phyloP scores from a whole-genome alignment of 1,140 invertebrate species.

The Yoshiicerus persimilis region DNA sequence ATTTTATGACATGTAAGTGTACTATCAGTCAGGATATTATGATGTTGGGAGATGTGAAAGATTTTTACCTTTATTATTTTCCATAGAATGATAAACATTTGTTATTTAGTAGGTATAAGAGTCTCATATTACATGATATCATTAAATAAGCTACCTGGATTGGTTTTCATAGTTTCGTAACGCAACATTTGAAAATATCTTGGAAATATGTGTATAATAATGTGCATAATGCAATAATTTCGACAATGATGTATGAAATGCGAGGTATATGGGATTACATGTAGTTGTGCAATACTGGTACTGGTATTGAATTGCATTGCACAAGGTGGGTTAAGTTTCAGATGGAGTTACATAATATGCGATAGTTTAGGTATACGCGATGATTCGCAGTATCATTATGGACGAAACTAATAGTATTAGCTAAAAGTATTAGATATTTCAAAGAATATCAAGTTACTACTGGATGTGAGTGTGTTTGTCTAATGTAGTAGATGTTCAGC shows the following conservation, averaged over 20 bases:
- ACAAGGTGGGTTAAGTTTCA: too few species aligned
- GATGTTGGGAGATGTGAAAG: neutral
- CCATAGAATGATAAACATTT: neutral
- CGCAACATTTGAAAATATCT: too few species aligned
- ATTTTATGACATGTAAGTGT: too few species aligned
- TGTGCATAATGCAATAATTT: too few species aligned
- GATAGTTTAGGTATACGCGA: too few species aligned
- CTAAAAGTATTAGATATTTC: neutral
- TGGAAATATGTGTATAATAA: too few species aligned
- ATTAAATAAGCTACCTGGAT: neutral
- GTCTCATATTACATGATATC: neutral
- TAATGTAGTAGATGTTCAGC: neutral
- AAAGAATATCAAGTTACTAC: neutral
- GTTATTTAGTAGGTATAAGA: neutral
- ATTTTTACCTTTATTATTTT: neutral
- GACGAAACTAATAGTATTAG: neutral
- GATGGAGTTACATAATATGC: too few species aligned
- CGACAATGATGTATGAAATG: too few species aligned
- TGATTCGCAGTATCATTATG: neutral
- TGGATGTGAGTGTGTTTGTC: neutral
- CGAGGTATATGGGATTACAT: too few species aligned
- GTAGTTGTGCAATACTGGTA: too few species aligned
- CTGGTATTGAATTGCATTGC: too few species aligned
- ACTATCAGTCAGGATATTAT: neutral
- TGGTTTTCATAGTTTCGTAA: too few species aligned